Conservation (phyloP, 2,113 vertebrate species). For the Plotosus lineatus region DNA sequence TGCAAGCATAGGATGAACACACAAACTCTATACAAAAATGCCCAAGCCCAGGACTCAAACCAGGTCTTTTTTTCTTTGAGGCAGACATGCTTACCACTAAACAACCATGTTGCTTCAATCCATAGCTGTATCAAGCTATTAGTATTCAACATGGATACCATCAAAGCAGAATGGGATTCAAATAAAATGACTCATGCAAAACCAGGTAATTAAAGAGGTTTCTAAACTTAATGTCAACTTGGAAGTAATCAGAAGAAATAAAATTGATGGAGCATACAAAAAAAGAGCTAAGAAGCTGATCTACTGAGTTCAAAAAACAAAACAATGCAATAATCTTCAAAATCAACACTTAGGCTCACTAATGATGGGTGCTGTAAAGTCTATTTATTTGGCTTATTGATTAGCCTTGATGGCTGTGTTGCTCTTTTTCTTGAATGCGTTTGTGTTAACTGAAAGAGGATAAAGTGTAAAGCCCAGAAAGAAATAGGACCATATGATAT, state of each 20-base stretch:
- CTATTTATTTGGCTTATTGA: neutral
- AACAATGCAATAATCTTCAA: neutral
- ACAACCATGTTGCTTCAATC: no score
- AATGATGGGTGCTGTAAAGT: neutral
- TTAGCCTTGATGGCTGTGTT: neutral
- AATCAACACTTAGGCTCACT: neutral
- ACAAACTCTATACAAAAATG: no score
- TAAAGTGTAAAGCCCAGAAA: neutral
- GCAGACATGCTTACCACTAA: no score
- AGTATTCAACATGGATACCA: neutral
- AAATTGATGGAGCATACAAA: neutral
- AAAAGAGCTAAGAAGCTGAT: neutral
- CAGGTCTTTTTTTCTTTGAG: no score
- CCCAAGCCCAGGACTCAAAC: no score
- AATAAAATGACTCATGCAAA: neutral
- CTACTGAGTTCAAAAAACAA: neutral
- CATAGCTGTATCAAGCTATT: conserved; percentile 6
- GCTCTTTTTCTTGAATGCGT: neutral
- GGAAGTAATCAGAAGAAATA: neutral
- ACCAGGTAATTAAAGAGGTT: neutral
- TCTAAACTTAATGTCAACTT: neutral
- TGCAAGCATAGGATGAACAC: no score
- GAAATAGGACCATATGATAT: neutral
- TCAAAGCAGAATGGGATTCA: neutral
- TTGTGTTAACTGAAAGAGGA: neutral